phyloP scores from a whole-genome alignment of 2,113 vertebrate genomes.

The Morphnarchus princeps region DNA sequence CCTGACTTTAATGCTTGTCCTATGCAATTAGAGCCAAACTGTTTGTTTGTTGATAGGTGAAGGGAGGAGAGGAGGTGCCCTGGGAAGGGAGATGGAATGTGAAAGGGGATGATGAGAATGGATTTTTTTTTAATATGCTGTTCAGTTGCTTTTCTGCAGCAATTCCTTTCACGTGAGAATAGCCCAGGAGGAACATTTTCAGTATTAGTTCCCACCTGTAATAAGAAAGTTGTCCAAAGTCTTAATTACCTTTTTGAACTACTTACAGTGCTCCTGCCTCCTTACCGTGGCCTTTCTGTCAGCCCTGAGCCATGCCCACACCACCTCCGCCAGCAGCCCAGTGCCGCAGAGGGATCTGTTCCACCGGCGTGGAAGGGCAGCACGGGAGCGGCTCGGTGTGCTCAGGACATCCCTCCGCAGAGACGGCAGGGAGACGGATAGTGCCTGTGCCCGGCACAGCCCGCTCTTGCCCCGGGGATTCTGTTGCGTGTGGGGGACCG shows the following conservation, averaged over 20 bases:
- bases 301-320: not conserved
- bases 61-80: not conserved
- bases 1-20: conserved; percentile 51
- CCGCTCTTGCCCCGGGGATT: not conserved
- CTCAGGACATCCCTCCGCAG: not conserved
- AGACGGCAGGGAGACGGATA: not conserved
- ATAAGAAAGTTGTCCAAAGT: not conserved
- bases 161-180: not conserved
- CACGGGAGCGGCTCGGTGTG: not conserved
- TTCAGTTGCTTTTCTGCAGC: not conserved
- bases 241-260: not conserved
- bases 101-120: not conserved
- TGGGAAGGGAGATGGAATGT: not conserved
- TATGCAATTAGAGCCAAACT: conserved; percentile 53
- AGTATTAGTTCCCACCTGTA: not conserved
- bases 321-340: not conserved
- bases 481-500: not conserved
- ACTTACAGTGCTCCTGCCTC: not conserved
- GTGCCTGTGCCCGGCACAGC: not conserved
- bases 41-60: conserved; percentile 41
- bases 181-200: not conserved
- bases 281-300: not conserved
- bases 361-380: not conserved
- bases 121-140: not conserved
- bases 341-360: not conserved